Base-by-base conservation (phyloP, 92 coral and sea anemone species). In the Umimayanthus chanpuru region DNA sequence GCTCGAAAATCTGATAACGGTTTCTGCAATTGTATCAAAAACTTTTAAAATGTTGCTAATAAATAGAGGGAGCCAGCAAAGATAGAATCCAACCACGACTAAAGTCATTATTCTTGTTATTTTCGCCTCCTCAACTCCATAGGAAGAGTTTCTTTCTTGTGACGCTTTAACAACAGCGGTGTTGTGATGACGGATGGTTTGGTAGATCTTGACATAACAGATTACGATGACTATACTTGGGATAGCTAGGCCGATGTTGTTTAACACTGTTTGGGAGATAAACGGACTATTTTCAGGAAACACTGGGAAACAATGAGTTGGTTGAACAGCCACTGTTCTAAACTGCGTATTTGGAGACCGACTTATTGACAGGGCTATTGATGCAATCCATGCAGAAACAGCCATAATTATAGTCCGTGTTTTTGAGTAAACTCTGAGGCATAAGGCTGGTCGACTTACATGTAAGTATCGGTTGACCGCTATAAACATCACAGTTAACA, bases 31-130 rank as follows among this genome's bases (percentile, higher is more conserved):
- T 50, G 50, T 29, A 38, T 18, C 14, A 61, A 29, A 80, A 80
- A 47, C 16, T 40, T 32, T 6, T 23, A 56, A 30, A 15, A 80
- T 53, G 12, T 8, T 14, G 11, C 11, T 2, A 55, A 80, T 12
- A 50, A 50, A 28, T n/a, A 56, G 38, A 5, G 84, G 84, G 15
- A 80, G 21, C 84, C 84, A 80, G 30, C 84, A 80, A 55, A 80
- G 5, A 30, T 28, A 80, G 21, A 80, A 80, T 23, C 43, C 84
- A 9, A 80, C 39, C 40, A 55, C 66, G 23, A 80, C 39, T 9
- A 30, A 71, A 12, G 84, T 80, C 44, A 80, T 11, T 30, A 80
- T 29, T 50, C 68, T 80, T 55, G 84, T 80, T 2, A 61, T 29
- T 30, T 12, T 50, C 14, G 65, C 71, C 40, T 56, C 70, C 16